Evolutionary conservation across 2,113 vertebrate species (phyloP), one percentile per base, ranked within the genome.

Genomic region (Sceloporus tristichus): DNA sequence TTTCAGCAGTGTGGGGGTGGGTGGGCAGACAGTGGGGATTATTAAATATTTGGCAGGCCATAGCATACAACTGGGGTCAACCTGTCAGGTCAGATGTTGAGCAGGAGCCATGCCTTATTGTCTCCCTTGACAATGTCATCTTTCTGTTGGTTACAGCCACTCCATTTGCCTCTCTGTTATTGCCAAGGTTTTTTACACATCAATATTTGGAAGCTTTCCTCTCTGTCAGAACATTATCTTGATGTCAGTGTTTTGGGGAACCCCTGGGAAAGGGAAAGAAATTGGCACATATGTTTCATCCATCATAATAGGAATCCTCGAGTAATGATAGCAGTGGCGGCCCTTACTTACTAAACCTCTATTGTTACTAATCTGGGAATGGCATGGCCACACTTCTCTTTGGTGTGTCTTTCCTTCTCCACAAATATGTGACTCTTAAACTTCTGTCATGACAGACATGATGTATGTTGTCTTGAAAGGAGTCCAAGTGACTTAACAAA

Each of bases 361-460:
- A 88, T 93, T 91, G 94, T 90, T 95, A 93, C 93, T 95, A 92
- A 94, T 95, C 90, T 93, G 92, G 92, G 91, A 86, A 91, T 53
- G 86, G 68, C 74, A 89, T 90, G 90, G 84, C 66, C 34, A 4
- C 91, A 90, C 29, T 86, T 85, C 86, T 76, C 86, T 80, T 78
- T 59, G 84, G 90, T 70, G 29, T 73, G 59, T 84, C 80, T 83
- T 76, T 56, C 29, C n/a, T 84, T 92, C 90, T 83, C 78, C 87
- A 84, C 85, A 94, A 92, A 94, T 93, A 95, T 95, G 94, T 94
- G 93, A 95, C 94, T 94, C 93, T 92, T 94, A 94, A 94, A 94
- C 91, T 95, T 89, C 91, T 86, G 79, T 88, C 8, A 53, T 87
- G 90, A 13, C 93, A 92, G 91, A 92, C 91, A 89, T 90, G 88